Evolutionary conservation across 2,113 vertebrate genomes (phyloP).

Genomic region (Corydoras sp.): DNA sequence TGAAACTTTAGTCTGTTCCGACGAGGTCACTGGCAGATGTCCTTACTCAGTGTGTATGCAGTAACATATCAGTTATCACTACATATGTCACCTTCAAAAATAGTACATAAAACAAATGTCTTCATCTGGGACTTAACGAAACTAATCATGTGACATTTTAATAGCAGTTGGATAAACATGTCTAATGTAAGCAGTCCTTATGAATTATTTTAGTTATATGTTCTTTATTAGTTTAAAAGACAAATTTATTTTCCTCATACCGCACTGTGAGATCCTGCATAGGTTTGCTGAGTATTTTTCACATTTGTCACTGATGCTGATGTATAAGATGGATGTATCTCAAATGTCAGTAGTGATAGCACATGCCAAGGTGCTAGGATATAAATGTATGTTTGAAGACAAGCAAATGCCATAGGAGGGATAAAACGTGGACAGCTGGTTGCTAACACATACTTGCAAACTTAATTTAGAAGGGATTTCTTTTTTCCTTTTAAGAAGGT

Average conservation of each 20-base stretch:
- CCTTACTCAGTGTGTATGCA: constrained; percentile 9
- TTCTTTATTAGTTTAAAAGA: neutral
- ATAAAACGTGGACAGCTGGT: constrained; percentile 25
- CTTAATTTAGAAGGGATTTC: constrained; percentile 35
- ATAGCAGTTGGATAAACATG: constrained; percentile 2
- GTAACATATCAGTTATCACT: constrained; percentile 19
- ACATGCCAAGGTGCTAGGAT: constrained; percentile 28
- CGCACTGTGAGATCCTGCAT: neutral
- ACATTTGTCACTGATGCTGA: neutral
- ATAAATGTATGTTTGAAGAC: constrained; percentile 33
- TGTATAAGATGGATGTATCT: constrained; percentile 5
- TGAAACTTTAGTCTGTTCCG: constrained; percentile 27
- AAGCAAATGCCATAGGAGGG: constrained; percentile 27
- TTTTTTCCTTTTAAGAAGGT: constrained; percentile 2
- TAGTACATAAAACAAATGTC: constrained; percentile 6
- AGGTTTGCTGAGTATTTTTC: neutral
- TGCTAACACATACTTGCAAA: constrained; percentile 8
- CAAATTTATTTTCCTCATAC: neutral
- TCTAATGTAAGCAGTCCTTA: neutral
- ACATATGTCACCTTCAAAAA: neutral
- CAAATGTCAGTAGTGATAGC: constrained; percentile 3
- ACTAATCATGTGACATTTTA: neutral
- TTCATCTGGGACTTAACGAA: neutral
- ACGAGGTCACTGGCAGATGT: neutral
- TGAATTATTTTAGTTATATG: neutral